A percentile compares a stretch with the other conserved stretches of the same genome.
These are phyloP conservation scores for Zaprionus kolodkinae DNA, from an alignment of 1,140 invertebrate species.

Conservation along the genomic window DNA sequence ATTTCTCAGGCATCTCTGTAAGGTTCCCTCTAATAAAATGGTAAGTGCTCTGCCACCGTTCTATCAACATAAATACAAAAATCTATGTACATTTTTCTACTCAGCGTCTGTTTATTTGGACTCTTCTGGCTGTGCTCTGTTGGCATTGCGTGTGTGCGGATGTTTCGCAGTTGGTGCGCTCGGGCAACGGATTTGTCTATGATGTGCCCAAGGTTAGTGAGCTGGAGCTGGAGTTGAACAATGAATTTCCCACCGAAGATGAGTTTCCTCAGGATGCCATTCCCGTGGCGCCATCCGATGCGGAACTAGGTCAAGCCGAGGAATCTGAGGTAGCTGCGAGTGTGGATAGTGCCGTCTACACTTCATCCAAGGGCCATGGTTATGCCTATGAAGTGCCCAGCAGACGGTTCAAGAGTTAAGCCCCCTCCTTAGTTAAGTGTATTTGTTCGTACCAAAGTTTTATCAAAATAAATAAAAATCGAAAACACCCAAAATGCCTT, in stretches of 20 bases:
- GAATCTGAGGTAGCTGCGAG: slow-evolving; percentile 21
- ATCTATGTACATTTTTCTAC: not conserved
- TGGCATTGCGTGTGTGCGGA: slow-evolving; percentile 50
- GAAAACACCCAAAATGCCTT: slow-evolving; percentile 57
- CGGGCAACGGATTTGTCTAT: slow-evolving; percentile 76
- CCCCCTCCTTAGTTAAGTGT: not conserved
- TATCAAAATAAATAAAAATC: slow-evolving; percentile 52
- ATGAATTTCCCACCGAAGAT: slow-evolving; percentile 69
- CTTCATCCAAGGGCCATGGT: slow-evolving; percentile 55
- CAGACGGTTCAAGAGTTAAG: slow-evolving; percentile 66
- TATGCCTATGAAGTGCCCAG: slow-evolving; percentile 70
- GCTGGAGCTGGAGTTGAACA: slow-evolving; percentile 68
- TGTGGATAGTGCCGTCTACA: slow-evolving; percentile 28
- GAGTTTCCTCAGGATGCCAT: slow-evolving; percentile 73
- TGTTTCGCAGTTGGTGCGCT: slow-evolving; percentile 71
- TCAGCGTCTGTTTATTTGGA: slow-evolving; percentile 46
- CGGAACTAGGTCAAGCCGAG: slow-evolving; percentile 56
- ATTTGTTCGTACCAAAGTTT: slow-evolving; percentile 64
- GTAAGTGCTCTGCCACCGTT: slow-evolving; percentile 29
- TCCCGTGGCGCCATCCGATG: slow-evolving; percentile 67
- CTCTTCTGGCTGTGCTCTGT: slow-evolving; percentile 40
- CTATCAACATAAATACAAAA: slow-evolving; percentile 15
- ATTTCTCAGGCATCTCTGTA: slow-evolving; percentile 46
- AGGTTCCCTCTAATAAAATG: slow-evolving; percentile 42
- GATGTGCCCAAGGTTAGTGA: slow-evolving; percentile 69